phyloP scores from a whole-genome alignment of 92 coral and sea anemone species.

The Palythoa heliodiscus region DNA sequence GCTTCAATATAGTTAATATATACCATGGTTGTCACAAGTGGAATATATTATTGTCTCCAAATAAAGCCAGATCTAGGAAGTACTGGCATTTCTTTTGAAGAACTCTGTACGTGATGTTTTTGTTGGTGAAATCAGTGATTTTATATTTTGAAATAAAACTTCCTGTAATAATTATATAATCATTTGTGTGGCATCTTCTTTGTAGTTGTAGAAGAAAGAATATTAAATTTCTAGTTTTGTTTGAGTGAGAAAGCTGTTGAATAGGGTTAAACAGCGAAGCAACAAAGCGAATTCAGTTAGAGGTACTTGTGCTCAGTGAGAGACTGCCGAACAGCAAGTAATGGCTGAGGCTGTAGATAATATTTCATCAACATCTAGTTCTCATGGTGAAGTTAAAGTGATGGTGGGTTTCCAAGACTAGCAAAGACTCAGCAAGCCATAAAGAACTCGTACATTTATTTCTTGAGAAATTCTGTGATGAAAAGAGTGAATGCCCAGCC shows the following conservation, averaged over 20 bases:
- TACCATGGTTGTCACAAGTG: constrained; percentile 20
- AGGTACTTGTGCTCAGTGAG: not conserved
- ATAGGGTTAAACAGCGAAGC: constrained; percentile 31
- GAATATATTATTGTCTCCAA: constrained; percentile 19
- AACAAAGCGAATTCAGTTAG: constrained; percentile 36
- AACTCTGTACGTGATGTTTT: constrained; percentile 18
- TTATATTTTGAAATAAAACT: constrained; percentile 21
- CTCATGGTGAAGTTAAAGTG: constrained; percentile 31
- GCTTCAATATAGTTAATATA: constrained; percentile 11
- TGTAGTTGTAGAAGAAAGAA: constrained; percentile 26
- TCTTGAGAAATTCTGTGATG: constrained; percentile 18
- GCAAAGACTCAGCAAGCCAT: constrained; percentile 35
- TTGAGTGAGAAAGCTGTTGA: constrained; percentile 19
- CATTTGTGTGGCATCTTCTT: constrained; percentile 21
- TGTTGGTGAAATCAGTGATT: constrained; percentile 26
- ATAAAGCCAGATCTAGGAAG: constrained; percentile 29
- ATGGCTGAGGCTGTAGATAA: constrained; percentile 34
- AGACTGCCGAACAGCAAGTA: constrained; percentile 20
- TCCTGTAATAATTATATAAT: constrained; percentile 7
- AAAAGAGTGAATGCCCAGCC: constrained; percentile 38
- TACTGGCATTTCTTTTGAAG: constrained; percentile 28
- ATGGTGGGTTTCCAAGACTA: constrained; percentile 18
- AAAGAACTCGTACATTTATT: constrained; percentile 39
- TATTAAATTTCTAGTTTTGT: constrained; percentile 39
- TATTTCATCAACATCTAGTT: constrained; percentile 14